Percentiles rank a stretch among this genome's conserved stretches.
Evolutionary conservation across 2,113 vertebrate genomes (phyloP).

Genomic region (Boulengeromyrus knoepffleri): DNA sequence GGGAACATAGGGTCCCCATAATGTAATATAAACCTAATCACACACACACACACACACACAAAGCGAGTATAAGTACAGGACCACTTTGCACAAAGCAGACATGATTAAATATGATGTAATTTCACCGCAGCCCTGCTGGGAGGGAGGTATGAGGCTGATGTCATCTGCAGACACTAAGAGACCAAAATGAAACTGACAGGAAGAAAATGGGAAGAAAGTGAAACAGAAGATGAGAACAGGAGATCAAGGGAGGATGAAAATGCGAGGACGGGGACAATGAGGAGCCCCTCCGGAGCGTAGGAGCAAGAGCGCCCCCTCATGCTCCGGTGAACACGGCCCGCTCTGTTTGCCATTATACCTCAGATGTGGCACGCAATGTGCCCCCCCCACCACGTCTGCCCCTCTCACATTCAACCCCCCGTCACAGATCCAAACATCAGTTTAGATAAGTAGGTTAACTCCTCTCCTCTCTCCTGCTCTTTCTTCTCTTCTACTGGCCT

Average conservation of each 20-base stretch:
- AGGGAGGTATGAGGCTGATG: neutral
- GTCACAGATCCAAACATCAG: neutral
- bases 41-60: neutral
- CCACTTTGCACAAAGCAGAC: neutral
- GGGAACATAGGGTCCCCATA: too few relatives aligned
- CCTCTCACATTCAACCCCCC: neutral
- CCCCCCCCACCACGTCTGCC: neutral
- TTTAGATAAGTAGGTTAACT: constrained; percentile 27
- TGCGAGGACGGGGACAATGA: neutral
- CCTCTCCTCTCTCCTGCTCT: constrained; percentile 15
- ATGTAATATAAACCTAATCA: neutral
- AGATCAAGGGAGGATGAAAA: neutral
- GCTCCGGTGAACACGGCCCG: too few relatives aligned
- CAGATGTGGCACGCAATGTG: neutral
- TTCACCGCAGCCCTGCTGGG: neutral
- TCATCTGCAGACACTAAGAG: neutral
- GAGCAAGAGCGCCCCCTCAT: neutral
- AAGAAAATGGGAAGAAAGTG: constrained; percentile 16
- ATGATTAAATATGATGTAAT: neutral
- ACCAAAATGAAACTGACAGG: neutral
- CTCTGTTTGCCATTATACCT: neutral
- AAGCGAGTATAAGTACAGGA: neutral
- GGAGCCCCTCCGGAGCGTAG: neutral
- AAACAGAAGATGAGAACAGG: constrained; percentile 15
- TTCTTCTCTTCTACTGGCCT: constrained; percentile 23